Percentiles rank a stretch among this genome's conserved stretches.
Evolutionary conservation across 2,888 invertebrate species (phyloP).

Genomic region (Tetramorium bicarinatum): DNA sequence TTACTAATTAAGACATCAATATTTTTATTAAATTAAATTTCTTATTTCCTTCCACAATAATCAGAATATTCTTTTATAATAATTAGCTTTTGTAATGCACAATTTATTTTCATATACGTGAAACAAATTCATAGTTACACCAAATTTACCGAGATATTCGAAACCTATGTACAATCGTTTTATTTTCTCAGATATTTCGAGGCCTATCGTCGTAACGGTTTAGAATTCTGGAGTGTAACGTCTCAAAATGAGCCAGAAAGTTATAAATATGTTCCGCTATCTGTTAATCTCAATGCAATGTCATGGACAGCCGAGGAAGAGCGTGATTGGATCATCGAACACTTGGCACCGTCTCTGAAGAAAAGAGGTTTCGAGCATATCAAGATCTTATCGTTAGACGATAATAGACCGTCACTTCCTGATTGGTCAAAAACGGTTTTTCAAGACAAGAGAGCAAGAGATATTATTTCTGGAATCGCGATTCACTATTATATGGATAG

Average conservation of each 20-base stretch:
- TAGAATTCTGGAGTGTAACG: slow-evolving; percentile 93
- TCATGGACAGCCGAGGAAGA: slow-evolving; percentile 90
- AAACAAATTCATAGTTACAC: not conserved
- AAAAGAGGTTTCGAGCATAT: slow-evolving; percentile 88
- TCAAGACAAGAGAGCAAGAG: not conserved
- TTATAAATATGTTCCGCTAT: slow-evolving; percentile 51
- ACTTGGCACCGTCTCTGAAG: slow-evolving; percentile 92
- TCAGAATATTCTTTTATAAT: not conserved
- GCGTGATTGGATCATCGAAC: slow-evolving; percentile 90
- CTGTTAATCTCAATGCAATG: slow-evolving; percentile 89
- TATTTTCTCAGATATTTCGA: slow-evolving; percentile 89
- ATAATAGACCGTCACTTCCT: slow-evolving; percentile 90
- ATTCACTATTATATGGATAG: slow-evolving; percentile 94
- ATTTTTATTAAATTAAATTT: not conserved
- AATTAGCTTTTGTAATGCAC: not conserved
- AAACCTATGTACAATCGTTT: not conserved
- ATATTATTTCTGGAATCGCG: slow-evolving; percentile 90
- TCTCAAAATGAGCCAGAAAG: slow-evolving; percentile 94
- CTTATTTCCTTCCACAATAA: not conserved
- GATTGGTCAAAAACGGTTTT: slow-evolving; percentile 86
- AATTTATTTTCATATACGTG: not conserved
- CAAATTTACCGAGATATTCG: not conserved
- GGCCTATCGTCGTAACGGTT: slow-evolving; percentile 90
- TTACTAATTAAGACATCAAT: not conserved
- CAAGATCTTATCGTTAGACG: slow-evolving; percentile 92